phyloP scores from a whole-genome alignment of 2,888 invertebrate genomes.

The Lithophane semibrunnea region DNA sequence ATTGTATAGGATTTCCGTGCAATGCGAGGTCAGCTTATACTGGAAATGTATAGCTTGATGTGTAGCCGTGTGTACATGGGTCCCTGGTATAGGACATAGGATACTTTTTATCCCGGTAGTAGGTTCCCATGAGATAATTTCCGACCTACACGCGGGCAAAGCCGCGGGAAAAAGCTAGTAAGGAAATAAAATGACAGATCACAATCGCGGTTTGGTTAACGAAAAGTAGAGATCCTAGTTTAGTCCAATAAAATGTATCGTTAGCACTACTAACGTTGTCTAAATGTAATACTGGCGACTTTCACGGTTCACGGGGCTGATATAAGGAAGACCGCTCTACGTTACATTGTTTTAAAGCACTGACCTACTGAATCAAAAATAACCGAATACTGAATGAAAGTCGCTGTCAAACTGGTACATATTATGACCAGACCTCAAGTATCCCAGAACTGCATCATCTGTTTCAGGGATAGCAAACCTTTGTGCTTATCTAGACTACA shows the following conservation, averaged over 20 bases:
- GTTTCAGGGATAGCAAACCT: conserved; percentile 23
- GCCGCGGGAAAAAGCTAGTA: not conserved
- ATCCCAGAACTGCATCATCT: conserved; percentile 19
- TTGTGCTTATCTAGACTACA: no score
- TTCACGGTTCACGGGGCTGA: not conserved
- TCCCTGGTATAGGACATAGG: no score
- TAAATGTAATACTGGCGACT: not conserved
- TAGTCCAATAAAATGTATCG: not conserved
- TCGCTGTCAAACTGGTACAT: conserved; percentile 20
- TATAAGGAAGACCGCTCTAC: not conserved
- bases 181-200: not conserved
- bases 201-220: not conserved
- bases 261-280: not conserved
- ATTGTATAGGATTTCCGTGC: no score
- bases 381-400: not conserved
- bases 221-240: not conserved
- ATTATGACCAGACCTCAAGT: not conserved
- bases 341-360: not conserved
- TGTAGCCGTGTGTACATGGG: no score
- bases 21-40: no score
- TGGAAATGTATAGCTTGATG: no score
- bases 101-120: no score
- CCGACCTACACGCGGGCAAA: no score
- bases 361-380: not conserved
- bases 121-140: no score